Evolutionary conservation across 2,888 invertebrate genomes (phyloP).

Genomic region (Netelia virgata): DNA sequence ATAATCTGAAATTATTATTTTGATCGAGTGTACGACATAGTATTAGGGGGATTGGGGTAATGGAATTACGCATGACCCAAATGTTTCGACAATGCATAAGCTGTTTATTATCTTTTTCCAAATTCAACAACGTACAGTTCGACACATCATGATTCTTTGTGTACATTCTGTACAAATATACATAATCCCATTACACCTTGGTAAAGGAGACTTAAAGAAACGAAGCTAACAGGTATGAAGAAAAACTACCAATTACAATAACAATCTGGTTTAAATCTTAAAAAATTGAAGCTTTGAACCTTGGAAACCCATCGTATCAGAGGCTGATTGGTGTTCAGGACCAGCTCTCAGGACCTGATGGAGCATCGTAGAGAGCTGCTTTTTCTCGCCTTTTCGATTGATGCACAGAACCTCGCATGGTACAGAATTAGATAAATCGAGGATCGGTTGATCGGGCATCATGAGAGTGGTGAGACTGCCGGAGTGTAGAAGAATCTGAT

Average conservation of each 20-base stretch:
- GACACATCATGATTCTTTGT: conserved; percentile 39
- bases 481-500: conserved; percentile 65
- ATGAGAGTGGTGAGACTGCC: conserved; percentile 69
- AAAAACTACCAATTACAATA: neutral
- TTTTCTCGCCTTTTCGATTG: conserved; percentile 65
- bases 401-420: conserved; percentile 71
- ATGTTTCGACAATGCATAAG: conserved; percentile 52
- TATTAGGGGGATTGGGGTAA: conserved; percentile 68
- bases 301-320: conserved; percentile 56
- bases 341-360: conserved; percentile 62
- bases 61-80: conserved; percentile 75
- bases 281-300: conserved; percentile 65
- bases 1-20: conserved; percentile 56
- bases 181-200: conserved; percentile 76
- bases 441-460: conserved; percentile 71
- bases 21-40: neutral
- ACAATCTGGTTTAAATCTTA: conserved; percentile 18
- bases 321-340: conserved; percentile 45
- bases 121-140: conserved; percentile 28
- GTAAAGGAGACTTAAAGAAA: conserved; percentile 3
- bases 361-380: conserved; percentile 65
- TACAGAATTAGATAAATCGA: conserved; percentile 68
- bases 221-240: neutral
- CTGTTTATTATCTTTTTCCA: conserved; percentile 51
- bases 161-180: conserved; percentile 68